Conservation (phyloP, 2,797 vertebrate species). For the Peromyscus aztecus region DNA sequence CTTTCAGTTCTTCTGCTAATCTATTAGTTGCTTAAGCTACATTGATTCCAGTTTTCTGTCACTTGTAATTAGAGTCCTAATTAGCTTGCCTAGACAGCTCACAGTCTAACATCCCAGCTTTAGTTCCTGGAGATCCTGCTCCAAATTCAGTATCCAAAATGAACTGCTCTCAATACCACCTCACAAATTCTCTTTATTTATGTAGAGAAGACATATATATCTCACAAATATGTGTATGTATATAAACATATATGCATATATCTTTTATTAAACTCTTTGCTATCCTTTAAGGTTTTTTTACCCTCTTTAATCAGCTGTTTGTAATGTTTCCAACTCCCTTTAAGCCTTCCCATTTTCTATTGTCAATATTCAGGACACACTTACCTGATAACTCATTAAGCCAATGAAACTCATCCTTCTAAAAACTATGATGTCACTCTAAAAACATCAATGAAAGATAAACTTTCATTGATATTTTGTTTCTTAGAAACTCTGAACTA, state of each 20-base stretch:
- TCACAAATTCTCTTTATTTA: background rate
- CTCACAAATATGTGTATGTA: background rate
- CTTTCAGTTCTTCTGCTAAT: conserved; percentile 33
- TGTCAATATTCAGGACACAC: background rate
- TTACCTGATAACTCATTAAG: background rate
- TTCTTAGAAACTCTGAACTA: conserved; percentile 14
- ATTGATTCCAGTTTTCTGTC: background rate
- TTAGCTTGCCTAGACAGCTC: background rate
- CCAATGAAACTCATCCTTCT: conserved; percentile 44
- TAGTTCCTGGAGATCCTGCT: background rate
- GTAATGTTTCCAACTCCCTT: background rate
- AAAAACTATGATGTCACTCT: background rate
- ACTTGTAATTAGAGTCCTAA: background rate
- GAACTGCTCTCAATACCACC: background rate
- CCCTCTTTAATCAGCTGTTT: background rate
- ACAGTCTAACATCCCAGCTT: background rate
- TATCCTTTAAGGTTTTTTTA: background rate
- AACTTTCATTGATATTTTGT: background rate
- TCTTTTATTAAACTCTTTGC: background rate
- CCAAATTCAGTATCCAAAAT: background rate
- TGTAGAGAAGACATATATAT: background rate
- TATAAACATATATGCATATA: too few relatives aligned
- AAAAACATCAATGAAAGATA: background rate
- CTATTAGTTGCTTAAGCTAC: background rate
- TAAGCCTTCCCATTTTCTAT: background rate